Percentiles rank a stretch among this genome's conserved stretches.
Conservation (phyloP, 2,888 invertebrate species). For the Drosophila suboccidentalis region DNA sequence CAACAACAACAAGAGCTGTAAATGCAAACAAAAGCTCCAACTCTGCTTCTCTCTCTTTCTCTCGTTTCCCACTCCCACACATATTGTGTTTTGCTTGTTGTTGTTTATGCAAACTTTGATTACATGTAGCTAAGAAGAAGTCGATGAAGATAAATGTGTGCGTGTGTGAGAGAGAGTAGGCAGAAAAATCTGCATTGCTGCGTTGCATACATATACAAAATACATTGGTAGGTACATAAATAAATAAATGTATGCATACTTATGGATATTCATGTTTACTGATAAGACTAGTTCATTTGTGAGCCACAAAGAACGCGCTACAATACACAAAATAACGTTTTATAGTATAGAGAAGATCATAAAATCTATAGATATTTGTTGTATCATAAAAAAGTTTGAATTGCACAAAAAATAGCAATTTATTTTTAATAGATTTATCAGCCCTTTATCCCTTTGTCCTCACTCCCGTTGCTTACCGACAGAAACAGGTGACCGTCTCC, state of each 20-base stretch:
- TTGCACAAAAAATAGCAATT: not conserved
- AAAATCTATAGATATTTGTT: too few relatives aligned
- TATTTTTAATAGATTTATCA: conserved; percentile 1
- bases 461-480: conserved; percentile 88
- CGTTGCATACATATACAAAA: not conserved
- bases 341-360: too few relatives aligned
- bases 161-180: conserved; percentile 1
- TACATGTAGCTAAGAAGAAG: conserved; percentile 12
- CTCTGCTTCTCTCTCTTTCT: conserved; percentile 4
- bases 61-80: not conserved
- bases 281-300: too few relatives aligned
- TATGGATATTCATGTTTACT: too few relatives aligned
- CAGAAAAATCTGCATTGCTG: not conserved
- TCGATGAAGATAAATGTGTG: conserved; percentile 2
- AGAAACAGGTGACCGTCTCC: conserved; percentile 92
- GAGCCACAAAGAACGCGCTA: too few relatives aligned
- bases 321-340: too few relatives aligned
- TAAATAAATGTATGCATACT: too few relatives aligned
- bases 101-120: conserved; percentile 32
- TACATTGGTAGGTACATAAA: too few relatives aligned
- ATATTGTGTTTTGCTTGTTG: conserved; percentile 14
- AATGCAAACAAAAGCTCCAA: conserved; percentile 15
- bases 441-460: not conserved
- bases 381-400: not conserved
- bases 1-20: conserved; percentile 9